Percentiles rank a stretch among this genome's conserved stretches.
These are phyloP conservation scores for Pelobates fuscus DNA, from an alignment of 2,113 vertebrate species.

Conservation along the genomic window DNA sequence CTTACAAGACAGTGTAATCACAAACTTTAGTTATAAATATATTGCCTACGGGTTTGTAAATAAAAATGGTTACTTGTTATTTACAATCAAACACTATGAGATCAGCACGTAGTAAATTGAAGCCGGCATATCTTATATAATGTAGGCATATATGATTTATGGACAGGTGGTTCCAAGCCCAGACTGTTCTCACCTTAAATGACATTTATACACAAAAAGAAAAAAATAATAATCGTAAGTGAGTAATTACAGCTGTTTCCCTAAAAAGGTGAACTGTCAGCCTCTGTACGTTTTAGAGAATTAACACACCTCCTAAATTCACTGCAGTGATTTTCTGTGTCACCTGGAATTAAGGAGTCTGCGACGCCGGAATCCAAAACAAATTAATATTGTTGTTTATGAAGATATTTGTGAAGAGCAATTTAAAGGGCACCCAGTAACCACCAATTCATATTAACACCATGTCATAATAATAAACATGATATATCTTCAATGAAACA, in stretches of 20 bases:
- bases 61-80: not conserved
- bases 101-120: not conserved
- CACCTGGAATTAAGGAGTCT: conserved; percentile 46
- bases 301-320: conserved; percentile 44
- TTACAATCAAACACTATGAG: not conserved
- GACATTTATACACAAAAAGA: conserved; percentile 40
- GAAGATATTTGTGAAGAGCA: not conserved
- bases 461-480: too few relatives aligned
- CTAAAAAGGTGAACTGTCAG: conserved; percentile 52
- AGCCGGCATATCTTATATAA: not conserved
- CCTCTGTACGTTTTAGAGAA: conserved; percentile 39
- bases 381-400: not conserved
- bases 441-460: too few relatives aligned
- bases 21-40: not conserved
- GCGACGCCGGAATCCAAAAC: not conserved
- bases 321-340: conserved; percentile 46
- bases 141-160: not conserved
- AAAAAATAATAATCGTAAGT: conserved; percentile 18
- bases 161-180: not conserved
- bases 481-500: too few relatives aligned
- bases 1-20: not conserved
- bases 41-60: not conserved
- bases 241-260: conserved; percentile 53
- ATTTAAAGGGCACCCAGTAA: not conserved
- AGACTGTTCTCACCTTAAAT: conserved; percentile 17